Evolutionary conservation across 2,888 invertebrate species (phyloP), one percentile per base, ranked within the genome.

Genomic region (Sesamia inferens): DNA sequence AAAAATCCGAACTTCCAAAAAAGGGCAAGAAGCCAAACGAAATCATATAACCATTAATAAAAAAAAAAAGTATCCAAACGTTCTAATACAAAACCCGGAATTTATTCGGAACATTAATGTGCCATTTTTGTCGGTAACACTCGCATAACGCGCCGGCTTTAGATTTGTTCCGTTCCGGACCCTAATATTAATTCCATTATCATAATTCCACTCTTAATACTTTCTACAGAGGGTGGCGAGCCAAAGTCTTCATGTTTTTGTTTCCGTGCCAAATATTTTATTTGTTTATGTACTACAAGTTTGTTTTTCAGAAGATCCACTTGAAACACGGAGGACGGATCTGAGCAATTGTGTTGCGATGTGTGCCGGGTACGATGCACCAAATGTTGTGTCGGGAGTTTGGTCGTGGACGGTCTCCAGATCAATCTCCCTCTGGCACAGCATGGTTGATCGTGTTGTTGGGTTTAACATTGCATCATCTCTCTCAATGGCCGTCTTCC

Each of bases 181-280:
- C 86, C 82, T 85, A 85, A 90, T 88, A 89, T 87, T 89, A 90
- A 89, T 89, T 88, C 88, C 86, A 91, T 91, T 90, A 92, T 87
- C 89, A 89, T 92, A 91, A 92, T 90, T 88, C 86, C 76, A 80
- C 84, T 84, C 86, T 88, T 88, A 88, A 87, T 88, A 88, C 86
- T 83, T 82, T 79, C 84, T 66, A 79, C 76, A 71, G 74, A 75
- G 87, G 87, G 85, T 82, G 78, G 85, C 68, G 86, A 86, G 90
- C 90, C 89, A 89, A 88, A 87, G 81, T 83, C 82, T 75, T 84
- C 74, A 83, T 84, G 79, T 86, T 82, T 75, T 79, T 77, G 87
- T 81, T 85, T 77, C 79, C 66, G 75, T 88, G 92, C 90, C 91
- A 91, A 70, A 92, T 89, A 88, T 88, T 90, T 80, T 88, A 86